Base-by-base conservation (phyloP, 2,888 invertebrate species). In the Magallana nippona region DNA sequence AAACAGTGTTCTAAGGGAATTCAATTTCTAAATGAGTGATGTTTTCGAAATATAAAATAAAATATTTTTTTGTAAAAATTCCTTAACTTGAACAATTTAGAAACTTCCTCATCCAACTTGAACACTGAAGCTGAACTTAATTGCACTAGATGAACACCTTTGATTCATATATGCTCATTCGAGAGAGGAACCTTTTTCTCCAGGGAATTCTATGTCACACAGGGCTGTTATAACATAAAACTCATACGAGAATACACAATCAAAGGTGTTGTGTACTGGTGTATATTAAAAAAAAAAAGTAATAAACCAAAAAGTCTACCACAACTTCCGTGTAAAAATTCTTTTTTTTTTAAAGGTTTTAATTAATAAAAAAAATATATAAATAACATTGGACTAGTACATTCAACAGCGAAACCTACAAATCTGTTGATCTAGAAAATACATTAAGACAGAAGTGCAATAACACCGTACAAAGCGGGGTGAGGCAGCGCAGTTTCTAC, bases 401-500 rank as follows among this genome's bases (percentile, higher is more conserved):
- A 71, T 56, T 55, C 71, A 82, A 82, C 82, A 82, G 82, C 82
- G 71, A 82, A 82, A 71, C 82, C 82, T 62, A 32, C 19, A 79
- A 56, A 79, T 56, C 79, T 79, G 79, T 79, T 79, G 55, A 79
- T 79, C 55, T 57, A 79, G 79, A 79, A 55, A 56, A 55, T 55
- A 79, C 79, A 55, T 44, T 55, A 55, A 58, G 77, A 71, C 71
- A 82, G 82, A 77, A 56, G 82, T 82, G 82, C 77, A 56, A 55
- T 77, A 77, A 82, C 82, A 82, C 27, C 58, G 77, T 57, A 83
- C 78, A 56, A 83, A 83, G 83, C 83, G 79, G 79, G 83, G 62
- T 83, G 83, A 71, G 57, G 57, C 79, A 79, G 62, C 79, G 79
- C 83, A 83, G 17, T 44, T 62, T 62, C 62, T 60, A 60, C 63